phyloP scores from a whole-genome alignment of 1,140 invertebrate species.

The Drosophila kurseongensis region DNA sequence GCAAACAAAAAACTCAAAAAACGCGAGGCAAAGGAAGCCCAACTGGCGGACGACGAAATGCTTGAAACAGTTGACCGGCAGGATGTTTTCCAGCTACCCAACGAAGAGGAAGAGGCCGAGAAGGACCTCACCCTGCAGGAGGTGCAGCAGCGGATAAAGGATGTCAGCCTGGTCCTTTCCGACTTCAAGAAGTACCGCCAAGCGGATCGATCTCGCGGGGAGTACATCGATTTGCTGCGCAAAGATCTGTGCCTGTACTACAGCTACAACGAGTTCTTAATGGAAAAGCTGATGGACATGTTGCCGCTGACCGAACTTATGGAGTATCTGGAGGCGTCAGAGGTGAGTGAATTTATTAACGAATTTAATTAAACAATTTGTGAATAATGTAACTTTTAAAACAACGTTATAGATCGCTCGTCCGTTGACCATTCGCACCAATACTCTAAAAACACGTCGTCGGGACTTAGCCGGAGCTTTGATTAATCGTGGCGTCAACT shows the following conservation, averaged over 20 bases:
- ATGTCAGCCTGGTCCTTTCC: conserved; percentile 93
- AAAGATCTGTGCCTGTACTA: conserved; percentile 97
- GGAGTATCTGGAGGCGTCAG: conserved; percentile 98
- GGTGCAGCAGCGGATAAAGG: conserved; percentile 95
- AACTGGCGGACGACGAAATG: conserved; percentile 93
- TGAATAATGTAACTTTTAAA: conserved; percentile 35
- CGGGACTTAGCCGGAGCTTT: conserved; percentile 96
- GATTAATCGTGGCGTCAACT: conserved; percentile 98
- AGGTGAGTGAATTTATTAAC: conserved; percentile 84
- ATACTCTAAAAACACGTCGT: conserved; percentile 97
- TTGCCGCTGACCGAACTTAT: conserved; percentile 95
- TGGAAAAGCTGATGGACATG: conserved; percentile 97
- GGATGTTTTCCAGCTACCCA: conserved; percentile 91
- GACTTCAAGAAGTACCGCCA: conserved; percentile 95
- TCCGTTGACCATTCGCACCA: conserved; percentile 97
- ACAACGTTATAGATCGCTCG: conserved; percentile 97
- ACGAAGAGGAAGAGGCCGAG: conserved; percentile 89
- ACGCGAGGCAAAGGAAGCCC: conserved; percentile 89
- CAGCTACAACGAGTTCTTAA: conserved; percentile 98
- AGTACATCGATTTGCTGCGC: conserved; percentile 92
- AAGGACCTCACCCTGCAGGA: conserved; percentile 92
- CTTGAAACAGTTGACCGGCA: conserved; percentile 90
- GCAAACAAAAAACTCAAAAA: conserved; percentile 92
- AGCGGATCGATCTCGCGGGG: conserved; percentile 89
- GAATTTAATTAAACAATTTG: too few relatives aligned